Conservation (phyloP, 2,113 vertebrate species). For the Axis porcinus region DNA sequence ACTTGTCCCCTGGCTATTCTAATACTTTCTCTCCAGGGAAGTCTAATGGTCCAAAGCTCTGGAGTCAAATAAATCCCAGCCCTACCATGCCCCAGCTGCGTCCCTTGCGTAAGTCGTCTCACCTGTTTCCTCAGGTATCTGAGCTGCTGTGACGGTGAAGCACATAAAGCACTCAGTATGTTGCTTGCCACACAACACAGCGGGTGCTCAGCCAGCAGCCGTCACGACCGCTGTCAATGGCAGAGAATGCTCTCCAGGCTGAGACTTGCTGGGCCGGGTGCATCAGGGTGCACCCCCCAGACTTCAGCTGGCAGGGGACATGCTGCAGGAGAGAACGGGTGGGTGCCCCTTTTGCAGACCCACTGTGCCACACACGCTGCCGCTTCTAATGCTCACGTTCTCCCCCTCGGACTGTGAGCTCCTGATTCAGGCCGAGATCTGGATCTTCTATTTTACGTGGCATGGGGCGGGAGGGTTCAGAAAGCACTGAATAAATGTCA, state of each 20-base stretch:
- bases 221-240: neutral
- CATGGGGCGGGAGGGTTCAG: too few species aligned
- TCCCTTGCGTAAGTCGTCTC: neutral
- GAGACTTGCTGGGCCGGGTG: neutral
- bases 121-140: neutral
- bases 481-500: neutral
- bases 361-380: neutral
- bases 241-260: neutral
- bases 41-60: neutral
- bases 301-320: neutral
- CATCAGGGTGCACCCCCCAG: neutral
- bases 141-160: neutral
- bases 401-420: neutral
- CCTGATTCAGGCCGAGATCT: neutral
- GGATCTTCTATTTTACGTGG: neutral
- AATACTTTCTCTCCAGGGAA: neutral
- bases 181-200: neutral
- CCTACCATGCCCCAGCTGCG: neutral
- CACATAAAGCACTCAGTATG: neutral
- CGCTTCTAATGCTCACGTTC: neutral
- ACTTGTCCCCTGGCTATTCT: neutral
- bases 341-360: neutral
- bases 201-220: neutral
- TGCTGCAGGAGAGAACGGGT: neutral
- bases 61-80: neutral